Evolutionary conservation across 2,113 vertebrate genomes (phyloP).

Genomic region (Dendrocopos noguchii): DNA sequence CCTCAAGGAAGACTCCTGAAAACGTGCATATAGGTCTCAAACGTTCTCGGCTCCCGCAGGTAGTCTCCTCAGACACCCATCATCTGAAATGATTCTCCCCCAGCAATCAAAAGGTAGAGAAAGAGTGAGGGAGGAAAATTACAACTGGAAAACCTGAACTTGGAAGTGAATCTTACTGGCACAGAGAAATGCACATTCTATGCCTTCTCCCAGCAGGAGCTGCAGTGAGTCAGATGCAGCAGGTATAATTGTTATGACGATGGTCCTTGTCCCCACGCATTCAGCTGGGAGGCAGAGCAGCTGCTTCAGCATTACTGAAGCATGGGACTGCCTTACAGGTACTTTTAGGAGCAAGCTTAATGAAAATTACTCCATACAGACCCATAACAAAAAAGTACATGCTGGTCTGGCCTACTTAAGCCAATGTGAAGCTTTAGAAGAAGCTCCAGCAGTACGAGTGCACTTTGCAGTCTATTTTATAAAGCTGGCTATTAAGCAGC

Average conservation of each 20-base stretch:
- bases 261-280: neutral
- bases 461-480: neutral
- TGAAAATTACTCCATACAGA: neutral
- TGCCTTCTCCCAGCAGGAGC: constrained; percentile 21
- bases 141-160: neutral
- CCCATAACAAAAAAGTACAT: neutral
- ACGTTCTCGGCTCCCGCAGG: neutral
- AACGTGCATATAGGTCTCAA: neutral
- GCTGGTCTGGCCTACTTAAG: neutral
- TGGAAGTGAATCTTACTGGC: neutral
- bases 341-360: neutral
- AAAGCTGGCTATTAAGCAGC: neutral
- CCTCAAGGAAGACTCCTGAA: neutral
- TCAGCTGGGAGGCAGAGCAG: neutral
- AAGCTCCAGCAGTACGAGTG: neutral
- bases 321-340: neutral
- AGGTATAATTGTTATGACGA: neutral
- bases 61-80: neutral
- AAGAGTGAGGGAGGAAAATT: constrained; percentile 7
- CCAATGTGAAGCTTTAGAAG: neutral
- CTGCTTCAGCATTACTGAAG: constrained; percentile 3
- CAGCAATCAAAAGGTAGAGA: neutral
- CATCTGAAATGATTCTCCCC: neutral
- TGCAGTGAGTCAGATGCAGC: constrained; percentile 18
- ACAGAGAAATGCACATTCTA: neutral